phyloP scores from a whole-genome alignment of 1,140 invertebrate species.

The Heliconius melpomene region DNA sequence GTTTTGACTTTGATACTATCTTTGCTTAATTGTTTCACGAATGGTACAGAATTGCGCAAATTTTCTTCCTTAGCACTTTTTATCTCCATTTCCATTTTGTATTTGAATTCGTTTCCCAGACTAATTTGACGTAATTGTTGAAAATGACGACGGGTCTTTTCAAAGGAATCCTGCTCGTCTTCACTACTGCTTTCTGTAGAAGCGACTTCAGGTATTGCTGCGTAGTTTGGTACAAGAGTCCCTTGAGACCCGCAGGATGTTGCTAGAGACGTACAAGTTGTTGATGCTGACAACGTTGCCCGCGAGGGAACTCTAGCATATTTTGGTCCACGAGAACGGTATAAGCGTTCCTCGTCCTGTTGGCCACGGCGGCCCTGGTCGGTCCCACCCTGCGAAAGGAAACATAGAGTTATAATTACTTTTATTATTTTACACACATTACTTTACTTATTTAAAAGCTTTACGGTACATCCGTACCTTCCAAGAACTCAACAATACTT shows the following conservation, averaged over 20 bases:
- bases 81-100: conserved; percentile 84
- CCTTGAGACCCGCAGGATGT: conserved; percentile 82
- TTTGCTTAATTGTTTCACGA: conserved; percentile 81
- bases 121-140: conserved; percentile 78
- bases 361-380: conserved; percentile 65
- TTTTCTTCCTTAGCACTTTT: conserved; percentile 82
- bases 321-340: conserved; percentile 64
- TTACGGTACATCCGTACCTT: not conserved
- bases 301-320: conserved; percentile 77
- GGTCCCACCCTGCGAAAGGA: conserved; percentile 60
- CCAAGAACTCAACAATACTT: not conserved
- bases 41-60: conserved; percentile 81
- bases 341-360: conserved; percentile 69
- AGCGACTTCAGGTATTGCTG: conserved; percentile 69
- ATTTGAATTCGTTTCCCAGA: conserved; percentile 77
- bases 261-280: conserved; percentile 80
- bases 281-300: conserved; percentile 74
- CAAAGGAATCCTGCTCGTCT: conserved; percentile 75
- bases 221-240: conserved; percentile 81
- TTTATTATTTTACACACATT: not conserved
- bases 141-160: conserved; percentile 76
- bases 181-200: conserved; percentile 74
- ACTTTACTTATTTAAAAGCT: not conserved
- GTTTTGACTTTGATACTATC: conserved; percentile 70
- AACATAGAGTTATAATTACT: conserved; percentile 25